Percentiles rank a stretch among this genome's conserved stretches.
phyloP scores from a whole-genome alignment of 1,140 invertebrate species.

The Philotrypesis tridentata region DNA sequence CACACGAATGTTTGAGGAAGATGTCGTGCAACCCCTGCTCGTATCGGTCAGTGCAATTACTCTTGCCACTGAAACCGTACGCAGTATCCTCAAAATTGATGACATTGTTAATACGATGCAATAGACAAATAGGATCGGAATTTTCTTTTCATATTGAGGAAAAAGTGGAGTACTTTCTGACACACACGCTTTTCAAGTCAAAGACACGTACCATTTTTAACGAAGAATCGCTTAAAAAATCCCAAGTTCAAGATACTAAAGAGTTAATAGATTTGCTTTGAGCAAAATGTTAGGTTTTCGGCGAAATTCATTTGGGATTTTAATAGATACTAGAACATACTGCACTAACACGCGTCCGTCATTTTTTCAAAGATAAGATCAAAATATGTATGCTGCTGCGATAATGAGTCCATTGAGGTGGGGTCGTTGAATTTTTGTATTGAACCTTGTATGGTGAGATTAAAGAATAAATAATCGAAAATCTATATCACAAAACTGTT shows the following conservation, averaged over 20 bases:
- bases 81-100: constrained; percentile 99
- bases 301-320: background rate
- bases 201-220: constrained; percentile 24
- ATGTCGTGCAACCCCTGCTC: constrained; percentile 97
- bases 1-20: constrained; percentile 97
- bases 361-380: constrained; percentile 21
- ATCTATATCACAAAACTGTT: constrained; percentile 42
- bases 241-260: background rate
- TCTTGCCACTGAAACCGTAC: constrained; percentile 96
- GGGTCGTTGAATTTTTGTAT: constrained; percentile 42
- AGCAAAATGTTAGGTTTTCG: background rate
- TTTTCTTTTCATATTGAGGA: background rate
- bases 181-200: constrained; percentile 1
- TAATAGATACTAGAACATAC: background rate
- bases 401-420: background rate
- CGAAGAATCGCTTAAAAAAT: constrained; percentile 8
- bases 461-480: constrained; percentile 29
- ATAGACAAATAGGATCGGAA: background rate
- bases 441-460: constrained; percentile 26
- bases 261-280: background rate
- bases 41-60: constrained; percentile 96
- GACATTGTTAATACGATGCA: constrained; percentile 87
- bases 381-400: constrained; percentile 27
- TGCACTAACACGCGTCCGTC: background rate
- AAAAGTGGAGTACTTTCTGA: background rate